Base-by-base conservation (phyloP, 2,113 vertebrate genomes). In the Xenopus borealis region DNA sequence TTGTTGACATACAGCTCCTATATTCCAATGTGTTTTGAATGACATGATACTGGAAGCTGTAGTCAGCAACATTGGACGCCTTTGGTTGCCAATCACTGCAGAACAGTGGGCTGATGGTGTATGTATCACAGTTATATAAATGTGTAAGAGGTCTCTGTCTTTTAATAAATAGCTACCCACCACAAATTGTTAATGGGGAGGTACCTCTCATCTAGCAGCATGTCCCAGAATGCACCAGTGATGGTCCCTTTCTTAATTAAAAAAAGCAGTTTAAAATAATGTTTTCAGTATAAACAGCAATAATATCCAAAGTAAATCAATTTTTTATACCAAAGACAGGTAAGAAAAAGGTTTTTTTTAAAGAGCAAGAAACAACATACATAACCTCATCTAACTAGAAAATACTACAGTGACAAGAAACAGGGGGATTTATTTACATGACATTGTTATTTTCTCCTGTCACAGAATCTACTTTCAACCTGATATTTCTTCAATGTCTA, bases 341-440 rank as follows among this genome's bases (percentile, higher is more conserved):
- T 89, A 84, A 89, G 86, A 91, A 86, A 92, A 88, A 89, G 89
- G 77, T 86, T 83, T 89, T 88, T 83, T 83, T 86, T 88, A 40
- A 90, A 84, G 82, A 86, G 78, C 84, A 88, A 85, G 81, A 91
- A 92, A 89, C 82, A 80, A 84, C 82, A 82, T 83, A 79, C 85
- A 85, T 78, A 65, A 86, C 82, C 78, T 87, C 75, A 83, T 80
- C 83, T 86, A 79, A 87, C 62, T 87, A 86, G 81, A 87, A 80
- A 81, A 81, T 75, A 55, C 53, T 27, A 72, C 57, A 80, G 82
- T 80, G 85, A 86, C 69, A 79, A 85, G 88, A 83, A 83, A 75
- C 0, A 19, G 69, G 71, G 20, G n/a, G n/a, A 62, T 55, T 81
- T 40, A 75, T 80, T 79, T 72, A 81, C 81, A 79, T 81, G 77